A percentile compares a stretch with the other conserved stretches of the same genome.
phyloP scores from a whole-genome alignment of 1,140 invertebrate species.

The Paralvinella palmiformis region DNA sequence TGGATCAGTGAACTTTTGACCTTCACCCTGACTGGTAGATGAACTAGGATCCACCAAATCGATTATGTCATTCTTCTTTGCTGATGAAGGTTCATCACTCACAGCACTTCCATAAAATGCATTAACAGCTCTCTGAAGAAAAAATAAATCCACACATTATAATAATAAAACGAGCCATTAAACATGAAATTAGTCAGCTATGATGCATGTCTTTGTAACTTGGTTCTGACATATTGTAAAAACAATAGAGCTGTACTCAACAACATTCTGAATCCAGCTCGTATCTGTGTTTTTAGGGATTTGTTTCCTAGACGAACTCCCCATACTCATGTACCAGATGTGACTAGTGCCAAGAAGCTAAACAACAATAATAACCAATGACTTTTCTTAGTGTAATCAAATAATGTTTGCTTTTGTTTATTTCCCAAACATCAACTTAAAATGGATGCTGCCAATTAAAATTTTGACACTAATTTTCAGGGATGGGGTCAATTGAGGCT shows the following conservation, averaged over 20 bases:
- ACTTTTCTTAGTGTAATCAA: too few species aligned
- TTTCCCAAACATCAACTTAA: too few species aligned
- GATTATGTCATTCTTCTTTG: background rate
- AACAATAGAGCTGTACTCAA: background rate
- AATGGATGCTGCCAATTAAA: too few species aligned
- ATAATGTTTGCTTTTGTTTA: too few species aligned
- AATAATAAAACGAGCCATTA: background rate
- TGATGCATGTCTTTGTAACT: background rate
- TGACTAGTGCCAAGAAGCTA: too few species aligned
- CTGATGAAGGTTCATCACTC: too few species aligned
- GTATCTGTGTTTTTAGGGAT: background rate
- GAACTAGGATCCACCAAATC: background rate
- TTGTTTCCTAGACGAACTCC: background rate
- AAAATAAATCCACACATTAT: background rate
- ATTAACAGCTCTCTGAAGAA: background rate
- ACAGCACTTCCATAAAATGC: background rate
- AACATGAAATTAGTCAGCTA: background rate
- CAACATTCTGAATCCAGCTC: too few species aligned
- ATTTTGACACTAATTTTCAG: too few species aligned
- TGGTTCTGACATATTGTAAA: background rate
- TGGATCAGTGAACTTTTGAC: conserved; percentile 22
- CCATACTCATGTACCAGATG: too few species aligned
- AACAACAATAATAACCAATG: too few species aligned
- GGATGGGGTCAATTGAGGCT: too few species aligned
- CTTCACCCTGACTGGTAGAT: background rate